Conservation (phyloP, 2,113 vertebrate genomes). For the Panthera leo region DNA sequence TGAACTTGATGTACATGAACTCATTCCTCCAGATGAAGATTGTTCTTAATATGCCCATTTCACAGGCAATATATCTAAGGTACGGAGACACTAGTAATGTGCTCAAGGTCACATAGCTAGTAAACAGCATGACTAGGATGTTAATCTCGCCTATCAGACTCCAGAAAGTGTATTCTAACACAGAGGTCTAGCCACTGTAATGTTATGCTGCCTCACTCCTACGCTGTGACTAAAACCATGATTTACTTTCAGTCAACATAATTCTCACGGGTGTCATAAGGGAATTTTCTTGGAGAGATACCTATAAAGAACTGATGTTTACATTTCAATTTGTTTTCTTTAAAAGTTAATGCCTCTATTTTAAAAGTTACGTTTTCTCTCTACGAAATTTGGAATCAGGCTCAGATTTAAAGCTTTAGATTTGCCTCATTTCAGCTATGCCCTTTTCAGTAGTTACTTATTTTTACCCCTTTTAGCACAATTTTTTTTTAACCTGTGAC, state of each 20-base stretch:
- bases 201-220: neutral
- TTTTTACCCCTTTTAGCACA: neutral
- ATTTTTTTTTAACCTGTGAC: neutral
- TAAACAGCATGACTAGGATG: neutral
- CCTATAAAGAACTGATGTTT: neutral
- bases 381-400: neutral
- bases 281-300: neutral
- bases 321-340: neutral
- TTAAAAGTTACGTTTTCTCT: neutral
- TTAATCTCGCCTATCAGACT: neutral
- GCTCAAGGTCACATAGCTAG: neutral
- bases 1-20: neutral
- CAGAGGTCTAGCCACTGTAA: neutral
- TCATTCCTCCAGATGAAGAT: neutral
- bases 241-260: neutral
- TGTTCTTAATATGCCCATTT: neutral
- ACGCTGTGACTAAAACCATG: neutral
- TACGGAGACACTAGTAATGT: neutral
- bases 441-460: neutral
- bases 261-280: neutral
- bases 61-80: neutral
- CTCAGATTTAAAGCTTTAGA: neutral
- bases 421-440: neutral
- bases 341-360: neutral
- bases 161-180: neutral